Base-by-base conservation (phyloP, 1,140 invertebrate species). In the Cherax quadricarinatus region DNA sequence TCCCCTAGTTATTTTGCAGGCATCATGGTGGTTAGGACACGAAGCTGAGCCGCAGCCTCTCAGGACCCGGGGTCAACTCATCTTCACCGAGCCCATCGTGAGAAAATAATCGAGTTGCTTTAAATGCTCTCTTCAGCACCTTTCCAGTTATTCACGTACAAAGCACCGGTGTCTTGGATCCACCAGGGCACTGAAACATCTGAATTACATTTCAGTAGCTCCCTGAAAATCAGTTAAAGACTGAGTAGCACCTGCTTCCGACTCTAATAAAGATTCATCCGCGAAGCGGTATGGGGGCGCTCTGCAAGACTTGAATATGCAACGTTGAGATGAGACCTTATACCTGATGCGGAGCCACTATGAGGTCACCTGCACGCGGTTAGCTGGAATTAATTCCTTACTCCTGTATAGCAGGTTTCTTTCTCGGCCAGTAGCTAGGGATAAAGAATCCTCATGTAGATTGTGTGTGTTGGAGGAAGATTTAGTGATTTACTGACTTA, bases 371-470 rank as follows among this genome's bases (percentile, higher is more conserved):
- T 81, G 79, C 79, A 30, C 79, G 48, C 79, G 79, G 79, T 10
- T 81, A 81, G 30, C 24, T 81, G 79, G 79, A 81, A 60, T 66
- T 85, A 86, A 70, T 86, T 48, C 41, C 30, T 48, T 66, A 70
- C 70, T 70, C 60, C 41, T 70, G 62, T 14, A 86, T 24, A 48
- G 10, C 41, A 48, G 4, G 62, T 70, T 70, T 48, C 10, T 24
- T 21, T 48, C 84, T 48, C 30, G 41, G 16, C 41, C 57, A 86
- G 12, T 86, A 21, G 24, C 24, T 51, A 21, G 4, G 9, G 57
- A 24, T 18, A 81, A 24, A 53, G 51, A 53, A 30, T 14, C 18
- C 81, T 21, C 18, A 6, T 16, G 81, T 83, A 53, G 51, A 21
- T 51, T 57, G 18, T 30, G 81, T 41, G 30, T 41, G 30, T 41